These are phyloP conservation scores for Rhagologus leucostigma DNA, from an alignment of 2,113 vertebrate species.

Conservation along the genomic window DNA sequence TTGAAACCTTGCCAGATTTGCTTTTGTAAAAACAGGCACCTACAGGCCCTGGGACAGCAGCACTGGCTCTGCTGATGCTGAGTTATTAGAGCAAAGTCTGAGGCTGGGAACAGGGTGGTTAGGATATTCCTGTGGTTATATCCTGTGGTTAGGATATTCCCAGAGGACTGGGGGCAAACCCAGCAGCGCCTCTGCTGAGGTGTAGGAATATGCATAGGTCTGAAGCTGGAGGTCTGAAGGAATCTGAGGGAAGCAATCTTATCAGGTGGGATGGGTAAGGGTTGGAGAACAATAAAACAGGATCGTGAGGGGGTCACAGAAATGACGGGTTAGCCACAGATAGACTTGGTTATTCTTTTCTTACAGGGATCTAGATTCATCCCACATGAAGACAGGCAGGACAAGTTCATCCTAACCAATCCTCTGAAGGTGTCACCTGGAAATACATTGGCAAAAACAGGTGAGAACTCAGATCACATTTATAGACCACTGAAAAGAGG, in stretches of 20 bases:
- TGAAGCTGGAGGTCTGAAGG: neutral
- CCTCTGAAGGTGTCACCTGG: neutral
- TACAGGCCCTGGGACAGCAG: neutral
- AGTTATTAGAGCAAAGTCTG: neutral
- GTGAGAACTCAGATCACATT: neutral
- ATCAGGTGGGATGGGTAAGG: neutral
- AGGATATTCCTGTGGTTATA: no score
- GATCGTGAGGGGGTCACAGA: neutral
- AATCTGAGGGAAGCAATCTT: neutral
- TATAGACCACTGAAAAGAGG: neutral
- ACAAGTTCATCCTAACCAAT: neutral
- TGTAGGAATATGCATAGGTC: neutral
- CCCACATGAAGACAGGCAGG: neutral
- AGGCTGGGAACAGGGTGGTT: neutral
- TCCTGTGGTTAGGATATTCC: neutral
- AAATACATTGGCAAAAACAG: neutral
- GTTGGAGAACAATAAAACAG: neutral
- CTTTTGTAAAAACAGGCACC: neutral
- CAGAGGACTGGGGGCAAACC: neutral
- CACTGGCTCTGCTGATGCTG: neutral
- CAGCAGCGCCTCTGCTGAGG: neutral
- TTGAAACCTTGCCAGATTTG: neutral
- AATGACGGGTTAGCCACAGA: neutral
- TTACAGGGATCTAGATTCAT: neutral
- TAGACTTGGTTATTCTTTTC: neutral